These are phyloP conservation scores for Podarcis cretensis DNA, from an alignment of 2,113 vertebrate genomes.

Conservation along the genomic window DNA sequence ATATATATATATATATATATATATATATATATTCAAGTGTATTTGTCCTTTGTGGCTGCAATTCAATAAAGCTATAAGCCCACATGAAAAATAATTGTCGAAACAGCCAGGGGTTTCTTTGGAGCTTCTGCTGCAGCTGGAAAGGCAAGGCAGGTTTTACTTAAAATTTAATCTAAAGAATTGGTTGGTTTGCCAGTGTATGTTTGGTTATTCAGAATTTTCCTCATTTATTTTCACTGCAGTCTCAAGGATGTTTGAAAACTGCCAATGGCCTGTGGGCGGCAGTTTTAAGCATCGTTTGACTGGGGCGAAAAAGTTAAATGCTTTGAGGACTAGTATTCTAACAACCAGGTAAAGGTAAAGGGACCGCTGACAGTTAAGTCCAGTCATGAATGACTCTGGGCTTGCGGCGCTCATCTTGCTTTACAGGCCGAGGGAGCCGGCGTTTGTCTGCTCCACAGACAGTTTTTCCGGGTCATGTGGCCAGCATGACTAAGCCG, in stretches of 20 bases:
- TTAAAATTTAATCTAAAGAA: not conserved
- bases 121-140: not conserved
- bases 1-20: no score
- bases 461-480: no score
- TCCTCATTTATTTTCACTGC: not conserved
- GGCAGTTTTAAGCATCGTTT: not conserved
- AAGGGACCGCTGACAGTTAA: no score
- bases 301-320: not conserved
- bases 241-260: not conserved
- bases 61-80: not conserved
- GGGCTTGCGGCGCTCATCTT: no score
- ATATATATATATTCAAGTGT: no score
- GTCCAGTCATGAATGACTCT: no score
- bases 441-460: no score
- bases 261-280: no score
- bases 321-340: not conserved
- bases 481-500: no score
- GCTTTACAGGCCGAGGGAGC: no score
- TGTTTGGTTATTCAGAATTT: not conserved
- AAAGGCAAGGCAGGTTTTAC: not conserved
- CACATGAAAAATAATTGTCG: not conserved
- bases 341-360: no score
- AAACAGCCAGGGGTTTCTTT: not conserved
- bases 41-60: not conserved
- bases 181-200: not conserved